Percentiles rank a stretch among this genome's conserved stretches.
phyloP scores from a whole-genome alignment of 2,113 vertebrate species.

The Nothobranchius furzeri region DNA sequence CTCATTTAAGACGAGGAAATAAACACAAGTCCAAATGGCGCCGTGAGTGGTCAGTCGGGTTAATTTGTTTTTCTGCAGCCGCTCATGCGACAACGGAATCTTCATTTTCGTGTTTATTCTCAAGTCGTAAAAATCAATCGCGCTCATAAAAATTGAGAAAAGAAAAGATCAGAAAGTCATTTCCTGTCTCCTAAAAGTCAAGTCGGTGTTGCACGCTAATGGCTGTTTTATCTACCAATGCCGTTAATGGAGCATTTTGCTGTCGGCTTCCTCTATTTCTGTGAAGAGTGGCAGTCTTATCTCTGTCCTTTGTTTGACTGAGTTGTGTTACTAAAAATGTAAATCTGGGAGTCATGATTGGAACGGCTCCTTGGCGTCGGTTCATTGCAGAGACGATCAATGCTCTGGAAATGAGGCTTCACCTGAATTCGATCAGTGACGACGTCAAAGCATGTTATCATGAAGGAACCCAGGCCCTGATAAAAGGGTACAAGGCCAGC shows the following conservation, averaged over 20 bases:
- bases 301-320: slow-evolving; percentile 41
- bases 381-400: slow-evolving; percentile 66
- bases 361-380: slow-evolving; percentile 65
- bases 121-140: slow-evolving; percentile 41
- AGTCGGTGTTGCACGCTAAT: slow-evolving; percentile 37
- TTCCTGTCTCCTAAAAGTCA: slow-evolving; percentile 56
- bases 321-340: slow-evolving; percentile 32
- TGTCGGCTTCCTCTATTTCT: slow-evolving; percentile 8
- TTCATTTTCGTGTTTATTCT: slow-evolving; percentile 29
- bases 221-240: slow-evolving; percentile 44
- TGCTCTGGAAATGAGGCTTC: slow-evolving; percentile 63
- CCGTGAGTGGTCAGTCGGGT: slow-evolving; percentile 9
- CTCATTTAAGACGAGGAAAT: slow-evolving; percentile 3
- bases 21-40: slow-evolving; percentile 5
- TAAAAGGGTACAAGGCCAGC: slow-evolving; percentile 51
- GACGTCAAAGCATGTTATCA: slow-evolving; percentile 59
- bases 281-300: slow-evolving; percentile 33
- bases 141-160: slow-evolving; percentile 28
- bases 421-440: slow-evolving; percentile 68
- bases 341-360: slow-evolving; percentile 42
- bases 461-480: slow-evolving; percentile 41
- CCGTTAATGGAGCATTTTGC: slow-evolving; percentile 22
- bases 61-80: slow-evolving; percentile 22
- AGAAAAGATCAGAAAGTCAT: slow-evolving; percentile 43
- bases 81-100: neutral